Base-by-base conservation (phyloP, 2,797 vertebrate genomes). In the Spondyliosoma cantharus region DNA sequence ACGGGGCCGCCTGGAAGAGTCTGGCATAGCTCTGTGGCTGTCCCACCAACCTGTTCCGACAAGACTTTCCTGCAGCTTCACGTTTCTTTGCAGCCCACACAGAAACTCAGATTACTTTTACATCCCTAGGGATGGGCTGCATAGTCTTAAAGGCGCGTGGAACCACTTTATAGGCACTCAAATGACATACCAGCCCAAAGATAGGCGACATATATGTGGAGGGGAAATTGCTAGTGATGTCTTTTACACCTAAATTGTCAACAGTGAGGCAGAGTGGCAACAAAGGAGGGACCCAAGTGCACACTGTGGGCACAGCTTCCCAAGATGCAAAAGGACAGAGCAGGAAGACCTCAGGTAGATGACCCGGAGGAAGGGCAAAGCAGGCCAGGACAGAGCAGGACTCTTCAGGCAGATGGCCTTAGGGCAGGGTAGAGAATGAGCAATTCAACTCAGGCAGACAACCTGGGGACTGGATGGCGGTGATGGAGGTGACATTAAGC, bases 1-100 rank as follows among this genome's bases (percentile, higher is more conserved):
- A 96, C 93, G 78, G 67, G 71, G 83, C 82, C 96, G 85, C 87
- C 92, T 96, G 96, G 83, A 77, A 53, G 43, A 84, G 54, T 83
- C n/a, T 20, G 79, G n/a, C 87, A 82, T 84, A 87, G 78, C 87
- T 83, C 63, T 64, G 16, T n/a, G 1, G 14, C 3, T 64, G 24
- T 65, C 70, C 72, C 70, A 64, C 17, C 54, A 59, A 69, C 66
- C 52, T 65, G 68, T 71, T 86, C 87, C 81, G 86, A 68, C 29
- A 0, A 73, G 84, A 74, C 65, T 63, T 12, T 54, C 27, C 37
- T 71, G 64, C 69, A 66, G 63, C 32, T 25, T 70, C n/a, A 4
- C 52, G 3, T 78, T 69, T 65, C 60, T 1, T 1, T 29, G 16
- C 69, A 64, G 65, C 75, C 74, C 76, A 71, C 54, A 29, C 13